Base-by-base conservation (phyloP, 1,140 invertebrate species). In the Nilaparvata lugens region DNA sequence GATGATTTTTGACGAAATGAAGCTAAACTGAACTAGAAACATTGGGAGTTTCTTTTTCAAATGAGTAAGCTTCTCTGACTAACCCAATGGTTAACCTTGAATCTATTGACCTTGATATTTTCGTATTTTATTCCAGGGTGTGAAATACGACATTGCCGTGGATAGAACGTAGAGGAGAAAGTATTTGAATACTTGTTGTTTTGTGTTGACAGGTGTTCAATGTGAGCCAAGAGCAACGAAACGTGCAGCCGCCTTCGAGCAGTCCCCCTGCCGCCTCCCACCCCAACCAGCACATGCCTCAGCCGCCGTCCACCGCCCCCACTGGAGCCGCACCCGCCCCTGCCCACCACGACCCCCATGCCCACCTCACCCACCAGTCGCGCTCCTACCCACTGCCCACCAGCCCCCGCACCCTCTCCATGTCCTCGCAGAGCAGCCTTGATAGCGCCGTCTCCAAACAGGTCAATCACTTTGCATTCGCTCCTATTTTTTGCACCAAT, bases 401-500 rank as follows among this genome's bases (percentile, higher is more conserved):
- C 53, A 66, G 64, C 2, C 67, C 76, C 28, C 77, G 87, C 43
- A 89, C 87, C 2, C 83, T 86, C 14, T 89, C 87, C 13, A 82
- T 88, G 56, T 88, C 86, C n/a, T 89, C 87, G 14, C 87, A 90
- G 68, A 84, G 85, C 71, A 88, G 86, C 65, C 74, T 88, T 31
- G 87, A 90, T 67, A 85, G 83, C 67, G 83, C 81, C 59, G 81
- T 82, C 51, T 82, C 85, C 13, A 79, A 82, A 70, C 81, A 82
- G 65, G 83, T 83, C 19, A 56, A n/a, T n/a, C n/a, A n/a, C n/a
- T n/a, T n/a, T n/a, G n/a, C n/a, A n/a, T n/a, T n/a, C n/a, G n/a
- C n/a, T n/a, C n/a, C n/a, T n/a, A n/a, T n/a, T n/a, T n/a, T n/a
- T n/a, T n/a, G n/a, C n/a, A n/a, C n/a, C n/a, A n/a, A n/a, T n/a